Conservation (phyloP, 2,888 invertebrate species). For the Archaeoteleia sp. region DNA sequence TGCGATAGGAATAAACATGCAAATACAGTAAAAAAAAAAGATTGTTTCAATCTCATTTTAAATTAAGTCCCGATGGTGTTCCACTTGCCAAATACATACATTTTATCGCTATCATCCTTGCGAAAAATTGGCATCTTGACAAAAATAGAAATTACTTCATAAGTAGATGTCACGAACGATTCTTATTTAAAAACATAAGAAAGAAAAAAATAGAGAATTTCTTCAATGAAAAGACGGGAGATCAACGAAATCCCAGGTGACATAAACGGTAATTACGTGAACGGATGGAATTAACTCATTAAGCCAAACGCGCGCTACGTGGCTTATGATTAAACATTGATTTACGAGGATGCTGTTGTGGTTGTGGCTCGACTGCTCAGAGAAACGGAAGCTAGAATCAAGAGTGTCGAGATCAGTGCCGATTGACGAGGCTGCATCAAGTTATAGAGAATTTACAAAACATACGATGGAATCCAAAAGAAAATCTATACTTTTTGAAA, state of each 20-base stretch:
- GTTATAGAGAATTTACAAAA: too few relatives aligned
- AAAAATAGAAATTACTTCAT: not conserved
- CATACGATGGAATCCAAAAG: too few relatives aligned
- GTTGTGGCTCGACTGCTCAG: not conserved
- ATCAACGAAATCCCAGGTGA: conserved; percentile 26
- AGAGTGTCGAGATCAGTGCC: too few relatives aligned
- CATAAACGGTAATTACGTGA: conserved; percentile 51
- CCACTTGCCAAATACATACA: not conserved
- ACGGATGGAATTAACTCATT: conserved; percentile 52
- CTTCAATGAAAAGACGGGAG: not conserved
- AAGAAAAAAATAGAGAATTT: too few relatives aligned
- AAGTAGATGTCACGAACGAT: too few relatives aligned
- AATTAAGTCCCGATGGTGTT: conserved; percentile 5
- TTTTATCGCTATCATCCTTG: conserved; percentile 10
- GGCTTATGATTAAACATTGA: conserved; percentile 56
- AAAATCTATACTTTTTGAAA: too few relatives aligned
- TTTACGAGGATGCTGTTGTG: conserved; percentile 48
- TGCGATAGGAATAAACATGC: conserved; percentile 25
- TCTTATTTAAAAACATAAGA: too few relatives aligned
- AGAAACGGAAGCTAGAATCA: not conserved
- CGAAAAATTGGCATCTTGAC: too few relatives aligned
- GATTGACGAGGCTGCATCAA: too few relatives aligned
- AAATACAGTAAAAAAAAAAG: conserved; percentile 5
- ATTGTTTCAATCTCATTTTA: conserved; percentile 19
- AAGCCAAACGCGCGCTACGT: conserved; percentile 27